Evolutionary conservation across 2,797 vertebrate genomes (phyloP).

Genomic region (Graptemys geographica): DNA sequence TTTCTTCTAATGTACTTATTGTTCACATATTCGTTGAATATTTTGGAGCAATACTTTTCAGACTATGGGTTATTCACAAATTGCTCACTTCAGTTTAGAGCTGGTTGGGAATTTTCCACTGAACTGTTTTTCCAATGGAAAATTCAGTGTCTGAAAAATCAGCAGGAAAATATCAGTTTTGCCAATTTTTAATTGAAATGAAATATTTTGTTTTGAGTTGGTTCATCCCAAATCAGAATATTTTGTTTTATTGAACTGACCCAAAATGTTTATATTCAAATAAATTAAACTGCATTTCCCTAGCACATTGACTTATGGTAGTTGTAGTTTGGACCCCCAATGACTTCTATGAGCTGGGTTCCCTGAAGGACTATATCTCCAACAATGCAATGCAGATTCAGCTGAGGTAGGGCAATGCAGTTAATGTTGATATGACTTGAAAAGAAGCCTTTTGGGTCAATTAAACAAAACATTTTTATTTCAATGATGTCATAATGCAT

Average conservation of each 20-base stretch:
- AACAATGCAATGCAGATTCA: not conserved
- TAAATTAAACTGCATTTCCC: not conserved
- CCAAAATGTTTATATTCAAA: not conserved
- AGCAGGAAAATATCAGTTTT: not conserved
- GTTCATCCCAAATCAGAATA: not conserved
- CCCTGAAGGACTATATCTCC: not conserved
- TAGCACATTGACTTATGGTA: not conserved
- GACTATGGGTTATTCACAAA: not conserved
- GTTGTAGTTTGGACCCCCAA: not conserved
- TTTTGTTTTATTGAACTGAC: not conserved
- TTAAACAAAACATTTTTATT: not conserved
- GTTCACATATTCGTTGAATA: not conserved
- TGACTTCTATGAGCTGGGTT: not conserved
- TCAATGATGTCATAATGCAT: not conserved
- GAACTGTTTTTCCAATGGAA: not conserved
- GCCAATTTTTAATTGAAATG: not conserved
- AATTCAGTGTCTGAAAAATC: not conserved
- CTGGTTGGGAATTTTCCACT: not conserved
- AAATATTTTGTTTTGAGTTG: not conserved
- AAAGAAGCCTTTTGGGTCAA: not conserved
- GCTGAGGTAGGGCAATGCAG: not conserved
- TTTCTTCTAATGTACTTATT: not conserved
- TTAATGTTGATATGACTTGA: not conserved
- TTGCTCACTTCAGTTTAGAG: not conserved
- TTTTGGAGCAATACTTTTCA: not conserved